Percentiles rank a stretch among this genome's conserved stretches.
Evolutionary conservation across 2,888 invertebrate species (phyloP).

Genomic region (Lycocerus yunnanus): DNA sequence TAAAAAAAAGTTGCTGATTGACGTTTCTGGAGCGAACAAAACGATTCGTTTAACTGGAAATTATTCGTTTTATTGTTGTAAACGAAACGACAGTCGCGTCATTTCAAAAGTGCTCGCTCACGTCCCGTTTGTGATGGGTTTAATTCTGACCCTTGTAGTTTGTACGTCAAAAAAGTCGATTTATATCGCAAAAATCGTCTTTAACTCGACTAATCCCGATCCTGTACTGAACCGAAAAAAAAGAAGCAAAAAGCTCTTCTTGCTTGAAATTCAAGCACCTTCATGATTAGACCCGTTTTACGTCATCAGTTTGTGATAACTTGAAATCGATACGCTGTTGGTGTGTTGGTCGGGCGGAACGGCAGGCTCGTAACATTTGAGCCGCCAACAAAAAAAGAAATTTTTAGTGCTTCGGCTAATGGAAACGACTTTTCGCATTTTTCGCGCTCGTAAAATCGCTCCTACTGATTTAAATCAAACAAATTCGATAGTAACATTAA

Average conservation of each 20-base stretch:
- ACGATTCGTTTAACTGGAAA: neutral
- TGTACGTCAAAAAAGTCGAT: too few relatives aligned
- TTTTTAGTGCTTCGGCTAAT: neutral
- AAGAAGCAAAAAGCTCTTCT: neutral
- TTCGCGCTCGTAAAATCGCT: neutral
- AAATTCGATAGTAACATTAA: slow-evolving; percentile 8
- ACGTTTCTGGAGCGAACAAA: neutral
- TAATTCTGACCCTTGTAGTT: neutral
- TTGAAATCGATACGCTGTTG: neutral
- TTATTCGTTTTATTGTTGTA: neutral
- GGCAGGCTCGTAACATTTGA: neutral
- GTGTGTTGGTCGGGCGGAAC: neutral
- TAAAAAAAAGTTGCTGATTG: neutral
- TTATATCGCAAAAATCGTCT: too few relatives aligned
- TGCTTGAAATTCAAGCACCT: neutral
- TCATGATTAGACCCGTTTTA: neutral
- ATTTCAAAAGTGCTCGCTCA: neutral
- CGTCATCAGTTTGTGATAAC: neutral
- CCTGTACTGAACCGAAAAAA: neutral
- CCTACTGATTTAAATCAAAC: slow-evolving; percentile 4
- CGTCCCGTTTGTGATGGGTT: neutral
- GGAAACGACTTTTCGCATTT: neutral
- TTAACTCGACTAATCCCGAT: neutral
- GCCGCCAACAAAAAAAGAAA: neutral
- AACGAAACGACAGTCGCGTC: neutral